Base-by-base conservation (phyloP, 1,140 invertebrate species). In the Drosophila pachea region DNA sequence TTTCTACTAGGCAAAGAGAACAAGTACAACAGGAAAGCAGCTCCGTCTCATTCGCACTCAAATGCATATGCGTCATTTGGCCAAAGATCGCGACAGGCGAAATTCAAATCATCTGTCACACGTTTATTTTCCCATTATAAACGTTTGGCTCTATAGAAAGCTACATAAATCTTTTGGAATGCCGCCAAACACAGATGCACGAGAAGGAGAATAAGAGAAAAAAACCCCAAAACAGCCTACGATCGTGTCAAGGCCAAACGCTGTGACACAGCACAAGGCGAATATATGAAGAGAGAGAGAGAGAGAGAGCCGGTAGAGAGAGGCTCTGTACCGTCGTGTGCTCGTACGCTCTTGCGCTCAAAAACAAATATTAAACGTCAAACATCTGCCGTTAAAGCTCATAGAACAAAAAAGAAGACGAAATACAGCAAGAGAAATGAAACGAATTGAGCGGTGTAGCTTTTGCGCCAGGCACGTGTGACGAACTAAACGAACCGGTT, bases 131-230 rank as follows among this genome's bases (percentile, higher is more conserved):
- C 36, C 12, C 65, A 35, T n/a, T 62, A n/a, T 32, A 60, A 53
- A 6, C n/a, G 7, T 56, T 14, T 52, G 9, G 11, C n/a, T 16
- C 38, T 40, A 22, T 42, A 65, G 32, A 48, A 55, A 56, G 38
- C 16, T 14, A 40, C 58, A 81, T 84, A 77, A 78, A 84, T 84
- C 78, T 79, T 59, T 84, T 78, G 74, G 72, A 79, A 58, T 62
- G 59, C 35, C 49, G 38, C 55, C 48, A 68, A 73, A 49, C 11
- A n/a, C n/a, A 64, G 11, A 55, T 45, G 14, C 31, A 5, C 59
- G 40, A 38, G 7, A 59, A 32, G 31, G 12, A 11, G 14, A 35
- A 11, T 3, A 4, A 36, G 7, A 56, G 36, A 68, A 29, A 29
- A 33, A 54, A 36, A 55, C 14, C 55, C 31, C 14, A 11, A 31